Evolutionary conservation across 37 sponge, comb jelly and placozoan species (phyloP).

Genomic region (Chondrosia reniformis): DNA sequence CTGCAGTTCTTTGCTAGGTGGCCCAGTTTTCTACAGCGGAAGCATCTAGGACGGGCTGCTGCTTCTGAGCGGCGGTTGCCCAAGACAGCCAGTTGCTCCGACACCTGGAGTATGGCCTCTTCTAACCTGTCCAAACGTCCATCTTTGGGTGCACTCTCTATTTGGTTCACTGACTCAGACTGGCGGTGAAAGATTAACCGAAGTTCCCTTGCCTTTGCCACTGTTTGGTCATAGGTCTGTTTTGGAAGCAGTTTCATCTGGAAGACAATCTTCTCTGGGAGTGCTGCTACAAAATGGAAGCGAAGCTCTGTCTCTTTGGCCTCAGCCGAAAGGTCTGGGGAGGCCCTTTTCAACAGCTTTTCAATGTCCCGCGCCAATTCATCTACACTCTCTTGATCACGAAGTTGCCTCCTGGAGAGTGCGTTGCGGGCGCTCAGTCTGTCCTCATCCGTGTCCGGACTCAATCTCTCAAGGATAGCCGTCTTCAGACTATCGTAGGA

Average conservation of each 20-base stretch:
- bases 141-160: background rate
- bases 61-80: background rate
- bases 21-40: background rate
- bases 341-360: background rate
- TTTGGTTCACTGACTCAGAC: background rate
- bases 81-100: background rate
- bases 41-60: background rate
- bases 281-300: background rate
- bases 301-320: background rate
- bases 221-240: background rate
- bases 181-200: background rate
- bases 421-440: background rate
- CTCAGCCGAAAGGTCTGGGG: background rate
- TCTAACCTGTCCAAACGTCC: background rate
- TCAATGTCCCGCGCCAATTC: constrained; percentile 10
- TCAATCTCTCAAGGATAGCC: background rate
- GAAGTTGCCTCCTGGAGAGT: background rate
- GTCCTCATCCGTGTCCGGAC: constrained; percentile 17
- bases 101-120: background rate
- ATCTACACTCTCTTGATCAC: constrained; percentile 3
- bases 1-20: background rate
- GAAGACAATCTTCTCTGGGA: background rate
- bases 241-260: constrained; percentile 1
- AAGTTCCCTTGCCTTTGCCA: constrained; percentile 5
- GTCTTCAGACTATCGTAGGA: background rate